Conservation (phyloP, 2,797 vertebrate species). For the Enteromius viviparus region DNA sequence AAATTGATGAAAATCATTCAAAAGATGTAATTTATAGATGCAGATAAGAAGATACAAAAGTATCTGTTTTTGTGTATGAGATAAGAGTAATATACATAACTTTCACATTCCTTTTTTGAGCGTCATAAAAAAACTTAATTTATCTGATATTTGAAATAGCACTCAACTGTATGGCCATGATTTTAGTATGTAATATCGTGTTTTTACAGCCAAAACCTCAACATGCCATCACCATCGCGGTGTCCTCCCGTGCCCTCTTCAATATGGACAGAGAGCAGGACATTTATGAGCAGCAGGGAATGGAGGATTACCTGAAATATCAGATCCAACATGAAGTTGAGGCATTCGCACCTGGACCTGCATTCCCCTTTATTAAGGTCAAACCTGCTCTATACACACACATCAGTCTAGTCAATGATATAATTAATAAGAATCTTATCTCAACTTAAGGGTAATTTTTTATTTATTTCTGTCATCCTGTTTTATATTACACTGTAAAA, state of each 20-base stretch:
- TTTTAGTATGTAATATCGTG: not conserved
- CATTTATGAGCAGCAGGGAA: conserved; percentile 86
- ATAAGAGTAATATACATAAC: too few relatives aligned
- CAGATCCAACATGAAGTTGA: conserved; percentile 91
- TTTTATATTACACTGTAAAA: too few relatives aligned
- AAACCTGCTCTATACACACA: not conserved
- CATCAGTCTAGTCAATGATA: not conserved
- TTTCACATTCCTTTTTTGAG: too few relatives aligned
- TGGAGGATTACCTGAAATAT: conserved; percentile 91
- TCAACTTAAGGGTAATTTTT: not conserved
- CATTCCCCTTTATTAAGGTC: conserved; percentile 96
- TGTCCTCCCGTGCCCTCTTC: conserved; percentile 92
- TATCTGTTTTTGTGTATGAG: not conserved
- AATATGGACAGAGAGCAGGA: conserved; percentile 93
- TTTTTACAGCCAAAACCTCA: conserved; percentile 74
- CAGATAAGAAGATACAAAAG: too few relatives aligned
- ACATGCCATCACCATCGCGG: conserved; percentile 92
- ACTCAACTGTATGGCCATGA: not conserved
- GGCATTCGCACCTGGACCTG: conserved; percentile 89
- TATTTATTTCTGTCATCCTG: not conserved
- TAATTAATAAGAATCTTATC: not conserved
- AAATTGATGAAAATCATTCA: not conserved
- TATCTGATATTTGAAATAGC: not conserved
- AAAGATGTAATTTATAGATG: too few relatives aligned
- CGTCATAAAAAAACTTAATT: not conserved